Conservation (phyloP, 2,888 invertebrate species). For the Chaetoderma sp. region DNA sequence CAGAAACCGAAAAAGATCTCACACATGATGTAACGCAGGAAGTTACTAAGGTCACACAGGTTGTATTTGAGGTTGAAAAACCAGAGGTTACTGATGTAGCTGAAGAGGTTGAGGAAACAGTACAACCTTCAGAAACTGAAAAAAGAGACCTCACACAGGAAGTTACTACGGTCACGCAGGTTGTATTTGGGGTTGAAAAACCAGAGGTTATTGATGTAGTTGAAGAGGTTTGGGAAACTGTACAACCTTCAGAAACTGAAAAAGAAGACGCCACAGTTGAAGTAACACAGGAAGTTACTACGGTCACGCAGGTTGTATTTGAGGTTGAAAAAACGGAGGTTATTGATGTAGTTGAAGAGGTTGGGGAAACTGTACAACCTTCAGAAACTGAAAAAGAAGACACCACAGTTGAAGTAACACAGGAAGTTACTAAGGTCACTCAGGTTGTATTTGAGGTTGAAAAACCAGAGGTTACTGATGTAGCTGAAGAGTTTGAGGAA, state of each 20-base stretch:
- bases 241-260: constrained; percentile 6
- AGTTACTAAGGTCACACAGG: constrained; percentile 14
- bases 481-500: neutral
- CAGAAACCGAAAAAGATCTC: neutral
- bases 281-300: constrained; percentile 4
- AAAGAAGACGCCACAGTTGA: constrained; percentile 14
- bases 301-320: no score
- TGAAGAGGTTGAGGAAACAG: constrained; percentile 12
- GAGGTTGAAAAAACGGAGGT: neutral
- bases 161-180: neutral
- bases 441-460: neutral
- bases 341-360: neutral
- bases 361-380: no score
- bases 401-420: no score
- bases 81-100: constrained; percentile 16
- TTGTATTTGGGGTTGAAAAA: constrained; percentile 4
- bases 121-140: constrained; percentile 23
- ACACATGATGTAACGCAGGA: no score
- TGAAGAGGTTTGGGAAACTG: constrained; percentile 6
- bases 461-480: neutral
- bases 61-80: neutral
- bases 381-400: no score
- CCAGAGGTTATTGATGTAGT: constrained; percentile 6
- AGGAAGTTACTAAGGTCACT: neutral
- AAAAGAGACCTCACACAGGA: neutral